Conservation (phyloP, 2,113 vertebrate genomes). For the Sylvietta virens region DNA sequence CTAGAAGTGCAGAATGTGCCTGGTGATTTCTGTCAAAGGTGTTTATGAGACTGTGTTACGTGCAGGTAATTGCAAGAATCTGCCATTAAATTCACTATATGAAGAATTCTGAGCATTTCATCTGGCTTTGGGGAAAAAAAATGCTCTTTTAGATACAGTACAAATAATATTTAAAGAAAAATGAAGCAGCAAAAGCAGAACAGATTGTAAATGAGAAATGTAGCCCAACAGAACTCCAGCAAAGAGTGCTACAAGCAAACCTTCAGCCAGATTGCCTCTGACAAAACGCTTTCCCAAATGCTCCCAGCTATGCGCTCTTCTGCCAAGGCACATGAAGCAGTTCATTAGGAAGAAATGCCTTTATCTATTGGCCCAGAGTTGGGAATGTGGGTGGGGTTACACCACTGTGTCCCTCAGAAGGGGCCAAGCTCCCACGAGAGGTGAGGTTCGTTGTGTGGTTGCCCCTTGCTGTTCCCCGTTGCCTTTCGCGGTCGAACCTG, state of each 20-base stretch:
- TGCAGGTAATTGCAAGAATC: neutral
- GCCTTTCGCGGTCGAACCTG: neutral
- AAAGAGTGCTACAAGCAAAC: neutral
- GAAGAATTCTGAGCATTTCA: neutral
- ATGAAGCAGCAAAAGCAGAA: neutral
- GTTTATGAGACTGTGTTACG: neutral
- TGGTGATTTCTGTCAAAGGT: neutral
- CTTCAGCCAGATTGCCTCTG: neutral
- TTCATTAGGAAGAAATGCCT: neutral
- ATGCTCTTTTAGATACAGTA: neutral
- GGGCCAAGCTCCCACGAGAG: neutral
- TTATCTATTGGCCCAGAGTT: constrained; percentile 46
- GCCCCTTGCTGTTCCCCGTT: neutral
- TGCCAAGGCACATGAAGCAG: constrained; percentile 27
- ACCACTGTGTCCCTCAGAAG: neutral
- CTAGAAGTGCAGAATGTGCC: neutral
- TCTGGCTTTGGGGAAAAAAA: neutral
- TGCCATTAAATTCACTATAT: neutral
- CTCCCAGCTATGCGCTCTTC: constrained; percentile 2
- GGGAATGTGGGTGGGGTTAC: constrained; percentile 29
- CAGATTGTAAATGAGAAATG: neutral
- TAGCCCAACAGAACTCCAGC: neutral
- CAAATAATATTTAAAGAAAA: neutral
- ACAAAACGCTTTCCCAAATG: constrained; percentile 19
- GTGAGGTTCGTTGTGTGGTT: neutral